These are phyloP conservation scores for Emydocephalus ijimae DNA, from an alignment of 2,113 vertebrate species.

Conservation along the genomic window DNA sequence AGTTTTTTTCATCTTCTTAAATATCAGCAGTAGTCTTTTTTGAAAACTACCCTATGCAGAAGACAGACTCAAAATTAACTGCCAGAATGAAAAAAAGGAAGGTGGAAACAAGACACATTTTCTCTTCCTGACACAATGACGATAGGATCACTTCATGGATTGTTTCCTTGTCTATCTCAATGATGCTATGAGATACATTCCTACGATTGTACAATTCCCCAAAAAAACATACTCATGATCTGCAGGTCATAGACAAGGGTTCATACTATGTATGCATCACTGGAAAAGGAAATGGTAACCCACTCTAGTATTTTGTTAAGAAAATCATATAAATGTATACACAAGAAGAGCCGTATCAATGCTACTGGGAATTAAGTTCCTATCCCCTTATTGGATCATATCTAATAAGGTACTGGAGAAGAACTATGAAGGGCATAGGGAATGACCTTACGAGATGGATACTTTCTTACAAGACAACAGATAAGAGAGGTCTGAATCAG, in stretches of 20 bases:
- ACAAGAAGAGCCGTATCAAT: not conserved
- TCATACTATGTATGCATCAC: not conserved
- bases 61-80: not conserved
- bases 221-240: not conserved
- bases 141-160: not conserved
- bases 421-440: not conserved
- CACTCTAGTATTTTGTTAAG: not conserved
- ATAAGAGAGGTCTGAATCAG: not conserved
- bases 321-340: not conserved
- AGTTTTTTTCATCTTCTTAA: not conserved
- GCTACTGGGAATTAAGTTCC: not conserved
- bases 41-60: not conserved
- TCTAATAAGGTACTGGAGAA: not conserved
- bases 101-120: not conserved
- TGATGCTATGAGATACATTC: not conserved
- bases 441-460: not conserved
- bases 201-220: not conserved
- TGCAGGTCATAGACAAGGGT: not conserved
- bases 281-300: not conserved
- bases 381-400: not conserved
- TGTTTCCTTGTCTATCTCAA: not conserved
- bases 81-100: not conserved
- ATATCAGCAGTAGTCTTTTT: not conserved
- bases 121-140: not conserved
- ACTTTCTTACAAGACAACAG: not conserved